Evolutionary conservation across 2,888 invertebrate species (phyloP).

Genomic region (Aphrophora alni): DNA sequence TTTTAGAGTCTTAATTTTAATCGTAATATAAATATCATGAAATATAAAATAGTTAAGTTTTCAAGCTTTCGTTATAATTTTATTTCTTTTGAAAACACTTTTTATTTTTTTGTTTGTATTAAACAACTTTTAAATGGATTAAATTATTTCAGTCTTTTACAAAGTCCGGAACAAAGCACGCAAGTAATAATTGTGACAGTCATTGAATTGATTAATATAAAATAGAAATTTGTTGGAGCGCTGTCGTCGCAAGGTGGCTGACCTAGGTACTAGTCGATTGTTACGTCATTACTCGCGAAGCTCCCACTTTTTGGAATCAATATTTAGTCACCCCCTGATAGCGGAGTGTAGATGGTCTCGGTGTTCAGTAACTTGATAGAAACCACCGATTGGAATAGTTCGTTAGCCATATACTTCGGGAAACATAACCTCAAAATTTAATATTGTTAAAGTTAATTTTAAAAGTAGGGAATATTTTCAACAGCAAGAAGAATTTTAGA

Average conservation of each 20-base stretch:
- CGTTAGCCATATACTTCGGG: background rate
- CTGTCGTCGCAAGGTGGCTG: background rate
- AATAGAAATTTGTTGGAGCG: background rate
- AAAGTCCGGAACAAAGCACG: background rate
- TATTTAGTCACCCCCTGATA: slow-evolving; percentile 7
- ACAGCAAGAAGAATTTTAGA: background rate
- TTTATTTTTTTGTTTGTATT: too few species aligned
- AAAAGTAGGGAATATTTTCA: background rate
- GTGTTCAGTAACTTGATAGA: background rate
- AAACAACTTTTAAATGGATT: too few species aligned
- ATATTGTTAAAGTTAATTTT: too few species aligned
- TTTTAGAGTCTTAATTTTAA: too few species aligned
- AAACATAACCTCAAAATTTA: background rate
- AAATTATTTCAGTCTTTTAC: too few species aligned
- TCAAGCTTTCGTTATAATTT: too few species aligned
- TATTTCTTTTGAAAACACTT: too few species aligned
- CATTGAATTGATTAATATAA: background rate
- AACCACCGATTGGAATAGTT: background rate
- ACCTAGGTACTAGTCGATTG: background rate
- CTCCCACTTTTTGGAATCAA: slow-evolving; percentile 9
- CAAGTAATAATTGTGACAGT: background rate
- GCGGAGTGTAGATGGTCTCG: background rate
- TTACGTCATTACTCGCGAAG: background rate
- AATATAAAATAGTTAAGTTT: too few species aligned
- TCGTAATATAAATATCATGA: too few species aligned